Evolutionary conservation across 2,113 vertebrate genomes (phyloP), one percentile per base, ranked within the genome.

Genomic region (Scortum barcoo): DNA sequence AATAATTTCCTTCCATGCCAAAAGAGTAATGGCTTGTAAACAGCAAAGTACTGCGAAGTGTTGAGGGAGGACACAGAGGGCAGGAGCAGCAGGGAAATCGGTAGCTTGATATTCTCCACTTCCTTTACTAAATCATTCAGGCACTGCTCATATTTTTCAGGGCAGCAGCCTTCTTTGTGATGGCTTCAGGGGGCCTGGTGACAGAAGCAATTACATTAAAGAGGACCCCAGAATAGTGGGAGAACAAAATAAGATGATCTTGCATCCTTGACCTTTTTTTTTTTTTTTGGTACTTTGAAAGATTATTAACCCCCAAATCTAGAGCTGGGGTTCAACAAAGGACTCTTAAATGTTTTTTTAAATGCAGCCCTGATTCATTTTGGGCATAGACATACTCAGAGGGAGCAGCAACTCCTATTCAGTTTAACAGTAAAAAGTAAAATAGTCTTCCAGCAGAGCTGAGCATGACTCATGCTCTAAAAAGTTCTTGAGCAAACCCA

Each of bases 201-300:
- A 87, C 84, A 90, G 84, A 87, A 86, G 70, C 84, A 90, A 85
- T 88, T 87, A 87, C 73, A 87, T 83, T 72, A 86, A 80, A 86
- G n/a, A 82, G 68, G 67, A 82, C 66, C 72, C 67, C 19, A 76
- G 84, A 80, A 84, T 53, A 77, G 51, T 58, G 24, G 19, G 24
- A 67, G 81, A 84, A 81, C 42, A 79, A 70, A 84, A 65, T 40
- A 67, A 76, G 66, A 75, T 73, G 65, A 81, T 65, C 30, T 65
- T 46, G 76, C 73, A 78, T 78, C 72, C 63, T 68, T 83, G 88
- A 80, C 83, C 76, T 71, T 74, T 69, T 36, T 67, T 67, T 28
- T 72, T 71, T 74, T 69, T 36, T 67, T 67, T 28, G 3, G 3
- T 44, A 8, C 67, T 72, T 81, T 57, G 26, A 70, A 69, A 70